Conservation (phyloP, 2,888 invertebrate species). For the Sycophila texana region DNA sequence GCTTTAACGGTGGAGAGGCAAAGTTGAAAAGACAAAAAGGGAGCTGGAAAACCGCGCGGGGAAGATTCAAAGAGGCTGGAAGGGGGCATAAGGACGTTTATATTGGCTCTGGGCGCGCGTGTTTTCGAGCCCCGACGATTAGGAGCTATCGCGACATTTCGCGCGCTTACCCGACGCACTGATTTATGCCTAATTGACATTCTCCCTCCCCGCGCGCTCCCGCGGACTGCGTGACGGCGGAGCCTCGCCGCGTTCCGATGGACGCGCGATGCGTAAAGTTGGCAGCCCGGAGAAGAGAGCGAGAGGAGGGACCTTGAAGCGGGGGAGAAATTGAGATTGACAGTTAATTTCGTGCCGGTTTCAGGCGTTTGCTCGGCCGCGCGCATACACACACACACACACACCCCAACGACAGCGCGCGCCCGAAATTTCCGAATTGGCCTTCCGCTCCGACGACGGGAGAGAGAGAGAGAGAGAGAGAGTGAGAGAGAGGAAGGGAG, state of each 20-base stretch:
- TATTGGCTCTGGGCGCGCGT: background rate
- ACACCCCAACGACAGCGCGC: conserved; percentile 39
- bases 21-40: background rate
- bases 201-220: background rate
- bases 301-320: conserved; percentile 23
- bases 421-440: conserved; percentile 70
- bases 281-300: conserved; percentile 11
- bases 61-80: background rate
- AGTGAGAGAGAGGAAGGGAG: too few species aligned
- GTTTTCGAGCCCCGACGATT: conserved; percentile 14
- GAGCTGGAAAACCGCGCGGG: background rate
- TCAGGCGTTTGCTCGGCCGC: conserved; percentile 54
- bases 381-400: background rate
- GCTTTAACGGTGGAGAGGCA: background rate
- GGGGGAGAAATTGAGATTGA: conserved; percentile 74
- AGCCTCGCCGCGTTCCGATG: conserved; percentile 29
- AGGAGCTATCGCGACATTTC: conserved; percentile 3
- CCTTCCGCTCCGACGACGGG: conserved; percentile 69
- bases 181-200: conserved; percentile 53
- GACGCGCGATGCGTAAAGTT: conserved; percentile 45
- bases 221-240: background rate
- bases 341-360: conserved; percentile 73
- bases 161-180: conserved; percentile 1
- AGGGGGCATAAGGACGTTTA: conserved; percentile 3
- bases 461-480: background rate